phyloP scores from a whole-genome alignment of 2,113 vertebrate genomes.

The Hippopotamus amphibius region DNA sequence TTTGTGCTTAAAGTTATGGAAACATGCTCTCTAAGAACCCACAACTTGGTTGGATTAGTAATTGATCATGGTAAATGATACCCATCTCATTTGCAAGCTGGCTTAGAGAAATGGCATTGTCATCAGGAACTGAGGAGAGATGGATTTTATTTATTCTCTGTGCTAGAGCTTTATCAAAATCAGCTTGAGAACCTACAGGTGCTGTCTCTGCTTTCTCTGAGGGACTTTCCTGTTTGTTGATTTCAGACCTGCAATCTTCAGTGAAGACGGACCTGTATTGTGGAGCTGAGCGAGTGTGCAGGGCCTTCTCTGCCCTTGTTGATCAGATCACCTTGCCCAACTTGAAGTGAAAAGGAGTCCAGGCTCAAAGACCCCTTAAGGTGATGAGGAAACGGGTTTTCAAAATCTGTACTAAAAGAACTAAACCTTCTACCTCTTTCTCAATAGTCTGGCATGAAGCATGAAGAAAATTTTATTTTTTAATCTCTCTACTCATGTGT shows the following conservation, averaged over 20 bases:
- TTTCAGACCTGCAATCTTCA: slow-evolving; percentile 84
- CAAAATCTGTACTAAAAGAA: neutral
- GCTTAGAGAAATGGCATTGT: neutral
- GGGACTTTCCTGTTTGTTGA: slow-evolving; percentile 36
- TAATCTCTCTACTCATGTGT: neutral
- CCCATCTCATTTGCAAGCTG: neutral
- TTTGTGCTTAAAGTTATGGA: neutral
- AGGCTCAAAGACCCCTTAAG: neutral
- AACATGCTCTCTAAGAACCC: neutral
- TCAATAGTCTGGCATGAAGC: neutral
- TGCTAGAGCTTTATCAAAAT: neutral
- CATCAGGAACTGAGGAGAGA: neutral
- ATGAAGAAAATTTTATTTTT: slow-evolving; percentile 2
- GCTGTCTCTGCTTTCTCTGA: slow-evolving; percentile 63
- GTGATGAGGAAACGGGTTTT: neutral
- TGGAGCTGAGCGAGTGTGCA: slow-evolving; percentile 86
- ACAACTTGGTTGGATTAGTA: neutral
- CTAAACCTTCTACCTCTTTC: neutral
- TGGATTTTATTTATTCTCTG: neutral
- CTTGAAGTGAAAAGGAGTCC: slow-evolving; percentile 72
- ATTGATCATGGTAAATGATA: neutral
- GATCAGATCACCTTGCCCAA: slow-evolving; percentile 80
- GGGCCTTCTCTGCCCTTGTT: slow-evolving; percentile 87
- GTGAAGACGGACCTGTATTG: slow-evolving; percentile 83
- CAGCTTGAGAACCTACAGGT: neutral